A percentile compares a stretch with the other conserved stretches of the same genome.
phyloP scores from a whole-genome alignment of 2,113 vertebrate species.

The Protobothrops flavoviridis region DNA sequence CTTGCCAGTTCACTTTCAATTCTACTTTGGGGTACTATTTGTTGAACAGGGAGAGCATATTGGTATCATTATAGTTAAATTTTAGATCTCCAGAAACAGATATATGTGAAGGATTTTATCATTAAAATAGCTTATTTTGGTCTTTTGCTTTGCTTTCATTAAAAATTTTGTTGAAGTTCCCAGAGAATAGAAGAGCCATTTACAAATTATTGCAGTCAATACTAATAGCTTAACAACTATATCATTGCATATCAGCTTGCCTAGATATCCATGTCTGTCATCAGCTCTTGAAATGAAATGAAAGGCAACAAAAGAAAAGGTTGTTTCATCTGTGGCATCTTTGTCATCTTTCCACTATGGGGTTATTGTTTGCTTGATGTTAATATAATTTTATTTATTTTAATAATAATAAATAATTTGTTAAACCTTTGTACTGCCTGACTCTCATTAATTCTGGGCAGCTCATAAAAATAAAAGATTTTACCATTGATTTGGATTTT shows the following conservation, averaged over 20 bases:
- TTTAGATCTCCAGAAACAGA: background rate
- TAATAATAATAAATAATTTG: background rate
- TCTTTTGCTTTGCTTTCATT: background rate
- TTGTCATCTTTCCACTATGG: background rate
- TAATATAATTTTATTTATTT: background rate
- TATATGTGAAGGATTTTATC: background rate
- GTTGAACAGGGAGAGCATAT: background rate
- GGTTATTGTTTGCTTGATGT: background rate
- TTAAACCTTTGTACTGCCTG: background rate
- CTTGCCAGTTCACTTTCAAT: background rate
- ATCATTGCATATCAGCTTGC: background rate
- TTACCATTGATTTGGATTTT: background rate
- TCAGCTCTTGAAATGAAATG: background rate
- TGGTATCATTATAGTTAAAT: background rate
- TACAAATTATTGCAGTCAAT: background rate
- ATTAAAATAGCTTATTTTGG: background rate
- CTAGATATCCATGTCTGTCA: background rate
- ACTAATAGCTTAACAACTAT: background rate
- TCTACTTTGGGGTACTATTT: background rate
- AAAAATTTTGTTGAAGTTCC: background rate
- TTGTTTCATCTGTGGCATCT: background rate
- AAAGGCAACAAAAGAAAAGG: background rate
- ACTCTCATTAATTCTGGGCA: background rate
- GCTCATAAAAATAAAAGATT: background rate
- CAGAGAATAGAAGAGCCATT: background rate